A percentile compares a stretch with the other conserved stretches of the same genome.
phyloP scores from a whole-genome alignment of 2,113 vertebrate genomes.

The Orycteropus afer region DNA sequence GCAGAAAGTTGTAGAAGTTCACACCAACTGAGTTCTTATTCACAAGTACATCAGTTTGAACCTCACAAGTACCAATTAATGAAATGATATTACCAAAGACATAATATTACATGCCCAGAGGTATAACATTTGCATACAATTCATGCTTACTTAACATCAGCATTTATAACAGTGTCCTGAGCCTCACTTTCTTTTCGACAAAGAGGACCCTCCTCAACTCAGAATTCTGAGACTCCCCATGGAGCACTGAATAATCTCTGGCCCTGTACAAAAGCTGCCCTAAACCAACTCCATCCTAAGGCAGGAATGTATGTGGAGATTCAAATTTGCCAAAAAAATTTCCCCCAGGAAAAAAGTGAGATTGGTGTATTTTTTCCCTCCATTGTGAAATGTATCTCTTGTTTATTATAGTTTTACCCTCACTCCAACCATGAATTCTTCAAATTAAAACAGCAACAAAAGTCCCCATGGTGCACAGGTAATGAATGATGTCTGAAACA shows the following conservation, averaged over 20 bases:
- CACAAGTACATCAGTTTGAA: background rate
- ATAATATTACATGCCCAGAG: background rate
- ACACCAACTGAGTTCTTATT: background rate
- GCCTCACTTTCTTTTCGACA: background rate
- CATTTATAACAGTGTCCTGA: conserved; percentile 1
- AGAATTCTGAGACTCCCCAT: background rate
- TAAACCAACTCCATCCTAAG: background rate
- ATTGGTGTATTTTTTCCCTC: background rate
- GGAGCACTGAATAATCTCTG: background rate
- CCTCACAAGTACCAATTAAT: background rate
- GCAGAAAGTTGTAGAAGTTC: background rate
- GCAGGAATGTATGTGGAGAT: background rate
- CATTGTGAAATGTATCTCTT: background rate
- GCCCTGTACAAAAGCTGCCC: rapidly evolving
- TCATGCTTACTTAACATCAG: background rate
- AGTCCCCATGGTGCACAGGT: background rate
- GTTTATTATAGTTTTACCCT: background rate
- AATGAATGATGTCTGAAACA: background rate
- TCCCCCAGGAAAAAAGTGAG: background rate
- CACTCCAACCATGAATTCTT: background rate
- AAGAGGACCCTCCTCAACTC: background rate
- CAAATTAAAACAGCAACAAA: background rate
- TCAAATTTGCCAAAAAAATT: background rate
- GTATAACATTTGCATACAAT: background rate
- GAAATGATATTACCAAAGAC: background rate